These are phyloP conservation scores for Lagodon rhomboides DNA, from an alignment of 2,797 vertebrate genomes.

Conservation along the genomic window DNA sequence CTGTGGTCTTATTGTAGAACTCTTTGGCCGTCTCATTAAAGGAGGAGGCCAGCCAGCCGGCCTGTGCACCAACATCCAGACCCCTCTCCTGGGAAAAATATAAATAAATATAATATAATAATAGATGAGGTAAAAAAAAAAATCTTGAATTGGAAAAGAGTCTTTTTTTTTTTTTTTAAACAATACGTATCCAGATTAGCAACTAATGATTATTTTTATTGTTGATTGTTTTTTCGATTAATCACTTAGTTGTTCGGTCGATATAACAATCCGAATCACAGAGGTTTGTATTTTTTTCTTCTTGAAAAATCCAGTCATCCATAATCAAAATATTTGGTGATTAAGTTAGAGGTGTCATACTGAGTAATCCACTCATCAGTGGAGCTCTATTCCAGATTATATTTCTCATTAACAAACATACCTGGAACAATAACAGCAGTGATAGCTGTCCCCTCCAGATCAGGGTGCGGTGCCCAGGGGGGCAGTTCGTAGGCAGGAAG, in stretches of 20 bases:
- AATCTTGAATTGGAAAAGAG: neutral
- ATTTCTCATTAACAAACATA: conserved; percentile 32
- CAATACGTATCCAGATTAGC: too few relatives aligned
- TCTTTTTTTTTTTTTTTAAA: too few relatives aligned
- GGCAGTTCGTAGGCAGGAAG: conserved; percentile 84
- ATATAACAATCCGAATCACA: too few relatives aligned
- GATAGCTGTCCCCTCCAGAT: conserved; percentile 93
- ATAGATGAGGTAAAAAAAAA: conserved; percentile 5
- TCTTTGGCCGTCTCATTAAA: conserved; percentile 93
- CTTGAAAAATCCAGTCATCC: too few relatives aligned
- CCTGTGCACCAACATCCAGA: conserved; percentile 90
- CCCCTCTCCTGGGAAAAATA: conserved; percentile 87
- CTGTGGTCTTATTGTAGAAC: conserved; percentile 93
- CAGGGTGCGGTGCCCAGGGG: conserved; percentile 84
- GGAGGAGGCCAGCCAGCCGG: conserved; percentile 87
- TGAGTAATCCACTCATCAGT: too few relatives aligned
- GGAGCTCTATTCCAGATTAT: neutral
- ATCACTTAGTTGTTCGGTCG: too few relatives aligned
- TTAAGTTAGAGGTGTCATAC: too few relatives aligned
- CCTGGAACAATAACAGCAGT: conserved; percentile 90
- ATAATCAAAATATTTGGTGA: too few relatives aligned
- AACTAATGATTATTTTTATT: too few relatives aligned
- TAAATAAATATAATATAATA: too few relatives aligned
- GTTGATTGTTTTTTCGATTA: too few relatives aligned
- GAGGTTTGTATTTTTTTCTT: too few relatives aligned